These are phyloP conservation scores for Anticlea derivata DNA, from an alignment of 2,888 invertebrate genomes.

Conservation along the genomic window DNA sequence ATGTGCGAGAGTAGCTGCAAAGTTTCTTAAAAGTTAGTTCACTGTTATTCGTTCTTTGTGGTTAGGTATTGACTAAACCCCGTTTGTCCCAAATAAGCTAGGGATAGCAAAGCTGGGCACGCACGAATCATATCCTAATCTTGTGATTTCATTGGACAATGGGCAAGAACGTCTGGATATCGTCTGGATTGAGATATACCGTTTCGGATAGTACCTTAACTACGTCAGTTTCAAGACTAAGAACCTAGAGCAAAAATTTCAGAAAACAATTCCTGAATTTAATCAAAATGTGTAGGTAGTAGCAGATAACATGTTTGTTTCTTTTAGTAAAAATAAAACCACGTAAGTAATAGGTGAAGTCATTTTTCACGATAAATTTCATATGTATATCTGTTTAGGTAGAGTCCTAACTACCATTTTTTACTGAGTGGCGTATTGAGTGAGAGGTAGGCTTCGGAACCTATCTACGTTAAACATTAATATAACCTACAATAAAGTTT, in stretches of 20 bases:
- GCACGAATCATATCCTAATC: conserved; percentile 35
- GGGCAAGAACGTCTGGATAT: conserved; percentile 15
- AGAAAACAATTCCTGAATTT: background rate
- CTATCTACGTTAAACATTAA: too few relatives aligned
- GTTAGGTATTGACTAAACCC: conserved; percentile 5
- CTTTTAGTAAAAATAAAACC: too few relatives aligned
- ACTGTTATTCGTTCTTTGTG: conserved; percentile 6
- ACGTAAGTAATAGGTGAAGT: too few relatives aligned
- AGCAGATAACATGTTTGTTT: too few relatives aligned
- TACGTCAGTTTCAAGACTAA: conserved; percentile 4
- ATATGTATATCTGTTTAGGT: too few relatives aligned
- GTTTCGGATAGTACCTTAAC: background rate
- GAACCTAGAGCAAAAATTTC: background rate
- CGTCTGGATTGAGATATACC: conserved; percentile 9
- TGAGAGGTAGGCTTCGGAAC: too few relatives aligned
- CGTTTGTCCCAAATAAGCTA: conserved; percentile 35
- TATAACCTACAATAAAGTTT: background rate
- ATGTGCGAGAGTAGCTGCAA: background rate
- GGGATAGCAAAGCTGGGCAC: conserved; percentile 37
- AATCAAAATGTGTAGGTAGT: too few relatives aligned
- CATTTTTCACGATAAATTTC: too few relatives aligned
- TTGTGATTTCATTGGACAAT: conserved; percentile 25
- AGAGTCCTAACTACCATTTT: too few relatives aligned
- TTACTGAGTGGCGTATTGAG: too few relatives aligned
- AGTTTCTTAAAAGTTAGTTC: background rate